Percentiles rank a stretch among this genome's conserved stretches.
phyloP scores from a whole-genome alignment of 2,888 invertebrate genomes.

The Lycia hirtaria region DNA sequence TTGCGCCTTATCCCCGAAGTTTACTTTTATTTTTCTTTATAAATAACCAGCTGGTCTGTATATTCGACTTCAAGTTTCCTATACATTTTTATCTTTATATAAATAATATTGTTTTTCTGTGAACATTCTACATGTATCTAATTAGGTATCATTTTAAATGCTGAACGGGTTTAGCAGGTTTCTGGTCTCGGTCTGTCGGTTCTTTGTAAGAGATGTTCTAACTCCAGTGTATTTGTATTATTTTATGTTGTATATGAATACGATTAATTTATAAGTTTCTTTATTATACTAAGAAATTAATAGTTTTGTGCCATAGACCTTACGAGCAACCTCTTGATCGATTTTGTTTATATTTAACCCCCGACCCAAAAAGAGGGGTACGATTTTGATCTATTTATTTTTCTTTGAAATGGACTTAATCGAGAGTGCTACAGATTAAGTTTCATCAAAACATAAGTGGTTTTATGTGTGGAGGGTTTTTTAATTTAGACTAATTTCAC shows the following conservation, averaged over 20 bases:
- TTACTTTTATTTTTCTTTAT: constrained; percentile 57
- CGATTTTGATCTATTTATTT: too few species aligned
- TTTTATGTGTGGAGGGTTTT: too few species aligned
- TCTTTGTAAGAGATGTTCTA: constrained; percentile 19
- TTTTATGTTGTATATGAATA: background rate
- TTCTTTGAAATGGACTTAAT: too few species aligned
- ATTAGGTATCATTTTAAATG: constrained; percentile 48
- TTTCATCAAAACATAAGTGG: too few species aligned
- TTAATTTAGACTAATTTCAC: too few species aligned
- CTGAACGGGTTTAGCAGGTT: constrained; percentile 57
- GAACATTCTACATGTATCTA: constrained; percentile 44
- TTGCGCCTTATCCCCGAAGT: constrained; percentile 31
- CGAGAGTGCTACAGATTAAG: too few species aligned
- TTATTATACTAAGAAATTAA: too few species aligned
- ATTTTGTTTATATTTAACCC: too few species aligned
- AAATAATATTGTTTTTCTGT: constrained; percentile 40
- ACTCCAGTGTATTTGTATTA: constrained; percentile 7
- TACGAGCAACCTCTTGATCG: too few species aligned
- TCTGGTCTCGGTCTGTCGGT: constrained; percentile 16
- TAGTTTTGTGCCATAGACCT: too few species aligned
- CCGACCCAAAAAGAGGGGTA: too few species aligned
- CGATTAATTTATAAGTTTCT: too few species aligned
- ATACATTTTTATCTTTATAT: constrained; percentile 4
- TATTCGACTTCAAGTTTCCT: constrained; percentile 42
- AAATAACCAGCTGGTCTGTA: constrained; percentile 60